Conservation (phyloP, 30 jellyfish, hydroid and myxozoan genomes). For the Chironex yamaguchii region DNA sequence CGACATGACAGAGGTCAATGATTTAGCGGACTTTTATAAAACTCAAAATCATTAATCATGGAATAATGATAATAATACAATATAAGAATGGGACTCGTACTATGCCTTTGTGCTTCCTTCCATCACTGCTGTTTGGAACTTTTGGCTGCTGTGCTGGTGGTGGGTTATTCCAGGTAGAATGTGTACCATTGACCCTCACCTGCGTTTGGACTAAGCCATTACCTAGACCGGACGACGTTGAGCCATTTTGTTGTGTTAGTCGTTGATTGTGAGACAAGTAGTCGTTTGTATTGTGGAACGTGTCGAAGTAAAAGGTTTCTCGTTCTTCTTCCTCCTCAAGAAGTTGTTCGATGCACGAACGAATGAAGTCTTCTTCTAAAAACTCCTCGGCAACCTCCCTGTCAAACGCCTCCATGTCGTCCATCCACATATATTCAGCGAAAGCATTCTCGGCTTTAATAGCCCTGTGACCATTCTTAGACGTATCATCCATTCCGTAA, state of each 20-base stretch:
- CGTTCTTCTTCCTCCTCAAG: conserved; percentile 86
- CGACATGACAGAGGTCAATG: too few species aligned
- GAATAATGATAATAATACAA: too few species aligned
- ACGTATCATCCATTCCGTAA: conserved; percentile 32
- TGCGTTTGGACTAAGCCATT: neutral
- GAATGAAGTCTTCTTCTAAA: conserved; percentile 79
- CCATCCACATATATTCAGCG: conserved; percentile 87
- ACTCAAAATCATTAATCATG: too few species aligned
- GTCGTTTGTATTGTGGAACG: neutral
- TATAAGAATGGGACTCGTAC: too few species aligned
- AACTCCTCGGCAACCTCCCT: conserved; percentile 31
- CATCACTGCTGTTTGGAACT: too few species aligned
- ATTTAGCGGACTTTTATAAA: too few species aligned
- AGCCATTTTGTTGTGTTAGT: neutral
- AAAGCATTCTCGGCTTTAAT: conserved; percentile 18
- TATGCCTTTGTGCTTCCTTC: too few species aligned
- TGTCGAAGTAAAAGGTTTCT: conserved; percentile 61
- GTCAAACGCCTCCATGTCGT: conserved; percentile 61
- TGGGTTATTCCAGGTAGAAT: neutral
- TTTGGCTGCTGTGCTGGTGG: neutral
- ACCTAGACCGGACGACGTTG: neutral
- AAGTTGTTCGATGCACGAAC: conserved; percentile 82
- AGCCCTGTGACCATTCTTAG: neutral
- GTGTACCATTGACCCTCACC: neutral
- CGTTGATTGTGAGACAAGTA: neutral